Conservation (phyloP, 2,113 vertebrate genomes). For the Tyrannus savana region DNA sequence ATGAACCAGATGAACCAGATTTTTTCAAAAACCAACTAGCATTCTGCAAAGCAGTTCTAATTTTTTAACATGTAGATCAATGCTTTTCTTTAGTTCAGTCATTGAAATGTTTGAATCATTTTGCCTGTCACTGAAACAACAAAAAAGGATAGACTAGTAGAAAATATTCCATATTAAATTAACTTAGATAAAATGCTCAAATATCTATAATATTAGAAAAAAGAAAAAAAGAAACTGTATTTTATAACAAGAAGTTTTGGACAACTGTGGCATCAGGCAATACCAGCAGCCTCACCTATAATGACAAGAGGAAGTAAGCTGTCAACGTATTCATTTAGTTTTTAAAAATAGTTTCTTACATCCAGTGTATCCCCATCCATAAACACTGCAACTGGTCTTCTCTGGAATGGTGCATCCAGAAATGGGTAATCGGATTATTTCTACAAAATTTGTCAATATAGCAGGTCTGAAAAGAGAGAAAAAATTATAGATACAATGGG, state of each 20-base stretch:
- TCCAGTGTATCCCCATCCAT: slow-evolving; percentile 98
- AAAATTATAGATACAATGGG: not conserved
- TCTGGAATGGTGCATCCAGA: slow-evolving; percentile 91
- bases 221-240: not conserved
- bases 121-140: not conserved
- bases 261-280: not conserved
- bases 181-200: not conserved
- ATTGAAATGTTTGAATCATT: not conserved
- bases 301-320: slow-evolving; percentile 39
- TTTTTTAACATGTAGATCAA: not conserved
- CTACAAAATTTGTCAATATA: slow-evolving; percentile 84
- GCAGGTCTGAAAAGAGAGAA: slow-evolving; percentile 80
- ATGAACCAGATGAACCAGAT: not conserved
- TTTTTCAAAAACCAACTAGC: not conserved
- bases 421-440: slow-evolving; percentile 88
- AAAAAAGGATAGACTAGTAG: not conserved
- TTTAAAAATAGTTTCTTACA: slow-evolving; percentile 80
- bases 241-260: not conserved
- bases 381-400: slow-evolving; percentile 89
- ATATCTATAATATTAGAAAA: not conserved
- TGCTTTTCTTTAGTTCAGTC: not conserved
- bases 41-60: not conserved
- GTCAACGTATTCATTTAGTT: slow-evolving; percentile 35
- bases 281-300: slow-evolving; percentile 45
- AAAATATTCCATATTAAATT: not conserved